Base-by-base conservation (phyloP, 2,888 invertebrate genomes). In the Monochamus alternatus region DNA sequence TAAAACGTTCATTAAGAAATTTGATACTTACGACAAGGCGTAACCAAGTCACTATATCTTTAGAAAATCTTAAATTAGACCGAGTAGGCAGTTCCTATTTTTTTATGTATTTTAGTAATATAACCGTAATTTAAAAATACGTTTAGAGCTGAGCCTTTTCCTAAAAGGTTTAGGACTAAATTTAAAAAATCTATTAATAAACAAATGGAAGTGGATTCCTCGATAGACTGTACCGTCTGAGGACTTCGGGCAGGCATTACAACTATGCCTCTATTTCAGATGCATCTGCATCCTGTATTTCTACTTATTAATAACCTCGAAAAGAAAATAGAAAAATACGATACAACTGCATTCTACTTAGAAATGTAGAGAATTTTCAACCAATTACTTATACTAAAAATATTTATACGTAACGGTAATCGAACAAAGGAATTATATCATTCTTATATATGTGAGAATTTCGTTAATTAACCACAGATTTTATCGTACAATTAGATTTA, bases 131-230 rank as follows among this genome's bases (percentile, higher is more conserved):
- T 69, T 69, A 59, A 60, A 64, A 60, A 73, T 32, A 73, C 22
- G 38, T 66, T 47, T 22, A 59, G 43, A 65, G 31, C 31, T 44
- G 59, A 65, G 66, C 59, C 58, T 60, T 66, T 60, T 12, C 60
- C 60, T 59, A 65, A 73, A 67, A 62, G 47, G 44, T 66, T 62
- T 31, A 59, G n/a, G 38, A 44, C 75, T 75, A 75, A 75, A 75
- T 66, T 75, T 75, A 47, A 75, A 75, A 75, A 75, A 64, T 70
- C 75, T 75, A 75, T 75, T 75, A 71, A 75, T 75, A 75, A 74
- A 74, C 74, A 68, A 73, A 64, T 64, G 72, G 58, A 64, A 72
- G 51, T 22, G 72, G 43, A 69, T 60, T 69, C 60, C 32, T 69
- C 69, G 55, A 60, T 69, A 51, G 67, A 32, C 67, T 32, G 55